Base-by-base conservation (phyloP, 2,888 invertebrate species). In the Cremastinae sp. region DNA sequence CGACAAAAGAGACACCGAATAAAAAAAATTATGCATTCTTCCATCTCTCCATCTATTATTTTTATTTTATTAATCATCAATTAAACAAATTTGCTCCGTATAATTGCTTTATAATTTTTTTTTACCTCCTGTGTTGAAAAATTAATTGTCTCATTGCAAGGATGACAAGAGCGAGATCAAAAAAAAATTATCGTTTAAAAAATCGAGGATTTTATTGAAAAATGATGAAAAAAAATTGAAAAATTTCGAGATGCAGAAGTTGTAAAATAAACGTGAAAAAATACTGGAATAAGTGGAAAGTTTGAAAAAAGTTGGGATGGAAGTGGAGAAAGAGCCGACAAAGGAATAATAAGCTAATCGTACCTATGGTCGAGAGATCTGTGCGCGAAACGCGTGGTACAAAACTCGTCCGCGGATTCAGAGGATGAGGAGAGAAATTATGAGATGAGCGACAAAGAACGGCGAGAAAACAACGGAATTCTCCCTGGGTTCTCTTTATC, bases 301-400 rank as follows among this genome's bases (percentile, higher is more conserved):
- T 76, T 76, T 69, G 68, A 76, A 43, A 69, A 47, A 69, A 75
- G 47, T 45, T 49, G 55, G 51, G 59, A 55, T 43, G 58, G 58
- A 76, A 72, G 58, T 69, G 68, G 47, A 68, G 55, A 66, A 41
- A 68, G 49, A 76, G 68, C 83, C 84, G 85, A 85, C 85, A 86
- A 86, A 85, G 83, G 83, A 85, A 85, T 86, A 85, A 86, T 84
- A 84, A 84, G 85, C 86, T 85, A 85, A 85, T 85, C 86, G 85
- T 83, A 80, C 79, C 71, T 78, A 78, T 53, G 74, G 78, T 76
- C 73, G 28, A 28, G 28, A 28, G 5, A 28, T 28, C 28, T 2
- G 28, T 28, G 28, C 59, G 66, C 64, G 62, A 47, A 3, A 47
- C 9, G 9, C 37, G 22, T 43, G 22, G n/a, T 16, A 41, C 22